Conservation (phyloP, 2,888 invertebrate genomes). For the Crioceris asparagi region DNA sequence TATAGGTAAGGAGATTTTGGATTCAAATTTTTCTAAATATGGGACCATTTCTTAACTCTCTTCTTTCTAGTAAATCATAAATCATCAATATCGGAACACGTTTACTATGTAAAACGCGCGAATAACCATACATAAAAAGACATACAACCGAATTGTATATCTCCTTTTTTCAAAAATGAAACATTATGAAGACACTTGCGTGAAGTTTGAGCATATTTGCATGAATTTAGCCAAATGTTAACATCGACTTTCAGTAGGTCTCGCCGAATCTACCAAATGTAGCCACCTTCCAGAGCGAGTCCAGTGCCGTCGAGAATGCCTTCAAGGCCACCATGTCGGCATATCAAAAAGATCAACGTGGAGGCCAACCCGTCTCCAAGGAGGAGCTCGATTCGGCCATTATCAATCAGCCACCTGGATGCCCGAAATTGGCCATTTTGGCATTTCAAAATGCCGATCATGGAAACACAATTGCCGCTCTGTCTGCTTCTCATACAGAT, state of each 20-base stretch:
- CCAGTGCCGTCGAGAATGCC: slow-evolving; percentile 95
- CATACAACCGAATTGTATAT: too few relatives aligned
- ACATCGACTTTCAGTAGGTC: slow-evolving; percentile 47
- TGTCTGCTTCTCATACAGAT: slow-evolving; percentile 71
- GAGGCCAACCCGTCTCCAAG: slow-evolving; percentile 55
- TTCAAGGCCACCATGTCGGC: slow-evolving; percentile 87
- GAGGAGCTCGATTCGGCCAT: slow-evolving; percentile 75
- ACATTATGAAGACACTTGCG: too few relatives aligned
- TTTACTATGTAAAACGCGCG: too few relatives aligned
- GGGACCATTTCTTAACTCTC: too few relatives aligned
- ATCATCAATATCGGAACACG: too few relatives aligned
- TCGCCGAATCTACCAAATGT: slow-evolving; percentile 69
- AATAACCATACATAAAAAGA: too few relatives aligned
- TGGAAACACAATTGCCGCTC: slow-evolving; percentile 80
- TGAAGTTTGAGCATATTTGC: too few relatives aligned
- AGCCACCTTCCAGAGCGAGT: slow-evolving; percentile 94
- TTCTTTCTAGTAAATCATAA: too few relatives aligned
- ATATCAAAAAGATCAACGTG: slow-evolving; percentile 64
- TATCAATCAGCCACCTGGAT: slow-evolving; percentile 76
- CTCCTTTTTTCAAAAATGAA: too few relatives aligned
- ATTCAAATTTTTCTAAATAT: too few relatives aligned
- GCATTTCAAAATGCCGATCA: slow-evolving; percentile 86
- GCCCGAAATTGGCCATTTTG: slow-evolving; percentile 69
- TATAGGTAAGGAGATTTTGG: too few relatives aligned
- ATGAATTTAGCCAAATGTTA: too few relatives aligned